Evolutionary conservation across 2,888 invertebrate genomes (phyloP).

Genomic region (Panorpa germanica): DNA sequence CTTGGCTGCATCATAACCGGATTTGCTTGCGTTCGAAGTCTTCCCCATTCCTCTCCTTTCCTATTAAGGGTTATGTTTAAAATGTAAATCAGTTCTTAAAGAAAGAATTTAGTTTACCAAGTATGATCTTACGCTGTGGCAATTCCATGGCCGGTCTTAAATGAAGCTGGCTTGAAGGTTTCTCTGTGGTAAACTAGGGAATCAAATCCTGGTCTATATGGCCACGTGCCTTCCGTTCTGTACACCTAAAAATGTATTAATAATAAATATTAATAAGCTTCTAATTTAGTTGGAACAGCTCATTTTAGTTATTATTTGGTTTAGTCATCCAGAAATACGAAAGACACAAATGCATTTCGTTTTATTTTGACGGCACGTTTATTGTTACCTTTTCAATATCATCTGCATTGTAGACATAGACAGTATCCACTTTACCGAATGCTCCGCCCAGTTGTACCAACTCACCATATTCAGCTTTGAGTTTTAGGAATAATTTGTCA

Average conservation of each 20-base stretch:
- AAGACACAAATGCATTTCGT: no score
- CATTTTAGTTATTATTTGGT: no score
- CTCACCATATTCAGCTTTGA: slow-evolving; percentile 22
- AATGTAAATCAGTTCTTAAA: no score
- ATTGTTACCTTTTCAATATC: slow-evolving; percentile 27
- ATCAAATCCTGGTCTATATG: slow-evolving; percentile 21
- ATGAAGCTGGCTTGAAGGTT: no score
- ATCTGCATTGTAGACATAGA: slow-evolving; percentile 27
- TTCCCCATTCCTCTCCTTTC: slow-evolving; percentile 42
- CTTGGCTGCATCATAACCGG: slow-evolving; percentile 41
- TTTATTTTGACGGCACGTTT: no score
- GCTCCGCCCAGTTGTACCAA: slow-evolving; percentile 25
- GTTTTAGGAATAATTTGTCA: no score
- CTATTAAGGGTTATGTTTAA: no score
- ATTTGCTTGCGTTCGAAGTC: slow-evolving; percentile 42
- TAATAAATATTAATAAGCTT: no score
- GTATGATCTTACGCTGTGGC: slow-evolving; percentile 17
- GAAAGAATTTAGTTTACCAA: slow-evolving; percentile 16
- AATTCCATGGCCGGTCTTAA: slow-evolving; percentile 22
- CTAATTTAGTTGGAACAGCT: no score
- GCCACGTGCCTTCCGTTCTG: slow-evolving; percentile 27
- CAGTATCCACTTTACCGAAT: slow-evolving; percentile 19
- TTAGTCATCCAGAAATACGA: no score
- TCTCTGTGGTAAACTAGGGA: slow-evolving; percentile 22
- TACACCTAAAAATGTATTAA: no score